Base-by-base conservation (phyloP, 2,113 vertebrate genomes). In the Cyanoderma ruficeps region DNA sequence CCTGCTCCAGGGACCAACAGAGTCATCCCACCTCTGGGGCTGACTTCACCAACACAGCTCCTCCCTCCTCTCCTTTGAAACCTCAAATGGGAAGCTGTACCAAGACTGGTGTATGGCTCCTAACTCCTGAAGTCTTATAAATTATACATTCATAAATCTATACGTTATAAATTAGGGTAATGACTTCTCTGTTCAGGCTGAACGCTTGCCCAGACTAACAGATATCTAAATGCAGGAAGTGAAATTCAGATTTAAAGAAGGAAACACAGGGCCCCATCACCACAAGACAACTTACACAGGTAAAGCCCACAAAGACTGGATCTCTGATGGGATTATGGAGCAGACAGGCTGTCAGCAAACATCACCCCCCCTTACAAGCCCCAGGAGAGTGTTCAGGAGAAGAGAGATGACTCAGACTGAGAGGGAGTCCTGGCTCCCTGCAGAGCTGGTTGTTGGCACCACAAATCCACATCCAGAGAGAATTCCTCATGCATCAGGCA, bases 1-100 rank as follows among this genome's bases (percentile, higher is more conserved):
- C 46, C 20, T 2, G 0, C 27, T 72, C 39, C 1, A 4, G 33
- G 19, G 21, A 84, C 31, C 3, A 1, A 28, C 12, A 44, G 30
- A 70, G 18, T 0, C 0, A 47, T 37, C 39, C 30, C 22, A 24
- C 13, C 60, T 49, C 15, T 0, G 1, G 59, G n/a, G 25, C 35
- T 78, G 50, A 79, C 56, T 52, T 78, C 23, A 9, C 37, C 7
- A 2, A 15, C 1, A 4, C 47, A 59, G 28, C 20, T 87, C 56
- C 57, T 71, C 23, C 15, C 22, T 49, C 50, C 63, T 79, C 35
- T 79, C 28, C 52, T 30, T 72, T 46, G 70, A 35, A 72, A 71
- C 31, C 30, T 71, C 10, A 27, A 25, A 15, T n/a, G 37, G n/a
- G 46, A 79, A 72, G 25, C 39, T 24, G 5, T 22, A 11, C 4